Conservation (phyloP, 2,797 vertebrate species). For the Danio aesculapii region DNA sequence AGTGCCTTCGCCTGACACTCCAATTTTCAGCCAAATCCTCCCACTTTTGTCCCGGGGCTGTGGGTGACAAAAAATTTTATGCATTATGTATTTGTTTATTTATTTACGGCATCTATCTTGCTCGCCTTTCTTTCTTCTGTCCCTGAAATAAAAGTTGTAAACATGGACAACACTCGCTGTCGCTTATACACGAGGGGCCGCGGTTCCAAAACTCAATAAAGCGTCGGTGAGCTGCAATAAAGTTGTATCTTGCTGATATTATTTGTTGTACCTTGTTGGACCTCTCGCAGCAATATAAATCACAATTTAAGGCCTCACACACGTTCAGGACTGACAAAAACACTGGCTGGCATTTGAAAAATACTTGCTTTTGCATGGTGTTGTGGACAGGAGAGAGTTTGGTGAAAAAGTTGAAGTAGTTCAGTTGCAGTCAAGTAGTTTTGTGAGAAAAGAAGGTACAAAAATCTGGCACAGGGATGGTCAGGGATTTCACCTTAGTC, state of each 20-base stretch:
- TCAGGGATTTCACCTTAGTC: no score
- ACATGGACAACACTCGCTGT: slow-evolving; percentile 34
- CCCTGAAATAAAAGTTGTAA: slow-evolving; percentile 43
- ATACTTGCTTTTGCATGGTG: background rate
- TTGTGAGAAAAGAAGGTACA: no score
- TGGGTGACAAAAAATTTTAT: slow-evolving; percentile 33
- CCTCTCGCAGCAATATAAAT: slow-evolving; percentile 24
- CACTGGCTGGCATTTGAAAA: background rate
- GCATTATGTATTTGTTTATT: slow-evolving; percentile 7
- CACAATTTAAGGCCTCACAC: background rate
- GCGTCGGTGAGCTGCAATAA: slow-evolving; percentile 26
- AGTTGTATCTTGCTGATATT: slow-evolving; percentile 25
- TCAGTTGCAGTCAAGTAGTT: background rate
- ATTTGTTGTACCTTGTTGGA: slow-evolving; percentile 26
- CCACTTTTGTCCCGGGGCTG: slow-evolving; percentile 47
- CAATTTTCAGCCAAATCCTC: slow-evolving; percentile 51
- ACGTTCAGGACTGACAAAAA: background rate
- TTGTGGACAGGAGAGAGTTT: background rate
- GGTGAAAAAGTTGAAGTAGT: background rate
- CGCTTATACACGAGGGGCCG: slow-evolving; percentile 26
- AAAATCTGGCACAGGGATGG: no score
- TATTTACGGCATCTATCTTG: background rate
- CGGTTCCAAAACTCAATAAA: slow-evolving; percentile 40
- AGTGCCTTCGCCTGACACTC: slow-evolving; percentile 48
- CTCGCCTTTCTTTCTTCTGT: slow-evolving; percentile 51